Base-by-base conservation (phyloP, 2,888 invertebrate species). In the Trissonchulus latispiculum region DNA sequence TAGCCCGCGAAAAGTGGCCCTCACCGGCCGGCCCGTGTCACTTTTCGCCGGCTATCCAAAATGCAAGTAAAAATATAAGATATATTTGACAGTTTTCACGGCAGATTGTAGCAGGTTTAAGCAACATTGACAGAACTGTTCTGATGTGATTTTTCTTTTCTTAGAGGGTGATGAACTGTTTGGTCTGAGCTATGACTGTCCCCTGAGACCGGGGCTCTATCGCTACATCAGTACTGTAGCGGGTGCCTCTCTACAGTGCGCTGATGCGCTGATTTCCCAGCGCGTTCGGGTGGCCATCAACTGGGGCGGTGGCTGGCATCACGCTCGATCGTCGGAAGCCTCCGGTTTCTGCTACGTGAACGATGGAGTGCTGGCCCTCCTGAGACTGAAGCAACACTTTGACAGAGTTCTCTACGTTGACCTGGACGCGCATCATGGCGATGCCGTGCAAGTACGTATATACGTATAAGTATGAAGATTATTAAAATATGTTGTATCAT, bases 341-440 rank as follows among this genome's bases (percentile, higher is more conserved):
- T 89, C 89, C 80, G 92, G 92, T 0, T 92, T 91, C 83, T 92
- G 92, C 81, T 92, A 92, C 84, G 87, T 92, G 0, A 93, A 93
- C 85, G 92, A 93, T 82, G 89, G 91, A 79, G 92, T 91, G 0
- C 83, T 92, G 75, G 90, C 89, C 1, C 91, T 92, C n/a, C 15
- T 64, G 64, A 64, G 29, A 64, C 8, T 64, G 72, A 85, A 87
- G 74, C 78, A 83, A 77, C 87, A 86, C 79, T 92, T 88, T 84
- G 81, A 87, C 15, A 87, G 87, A 83, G 86, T 92, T 36, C 84
- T 92, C 0, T 92, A 92, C 81, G 85, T 92, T 76, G 92, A 92
- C 84, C 3, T 64, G 64, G 64, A 64, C 28, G 28, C 28, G 3
- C 64, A 64, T 64, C 64, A 64, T n/a, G 64, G 64, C 8, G 64